These are phyloP conservation scores for Channa striata DNA, from an alignment of 2,797 vertebrate genomes.

Conservation along the genomic window DNA sequence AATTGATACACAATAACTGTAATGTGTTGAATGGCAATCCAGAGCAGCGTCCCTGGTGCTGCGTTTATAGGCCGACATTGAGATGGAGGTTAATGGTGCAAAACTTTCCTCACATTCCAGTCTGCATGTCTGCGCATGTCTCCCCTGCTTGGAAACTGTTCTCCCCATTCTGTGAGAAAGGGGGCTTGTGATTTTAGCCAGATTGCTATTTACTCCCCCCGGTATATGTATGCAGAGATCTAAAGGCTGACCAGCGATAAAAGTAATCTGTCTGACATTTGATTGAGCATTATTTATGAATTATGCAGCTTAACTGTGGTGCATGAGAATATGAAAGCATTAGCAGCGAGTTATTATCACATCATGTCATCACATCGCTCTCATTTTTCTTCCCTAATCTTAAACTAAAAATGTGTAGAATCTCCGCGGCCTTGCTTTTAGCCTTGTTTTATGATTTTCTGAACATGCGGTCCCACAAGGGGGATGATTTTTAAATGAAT, in stretches of 20 bases:
- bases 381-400: slow-evolving; percentile 49
- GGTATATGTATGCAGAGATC: slow-evolving; percentile 38
- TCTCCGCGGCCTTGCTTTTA: slow-evolving; percentile 28
- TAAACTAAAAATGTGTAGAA: slow-evolving; percentile 18
- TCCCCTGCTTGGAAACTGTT: slow-evolving; percentile 34
- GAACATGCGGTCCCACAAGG: slow-evolving; percentile 1
- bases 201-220: slow-evolving; percentile 41
- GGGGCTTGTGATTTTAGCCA: slow-evolving; percentile 1
- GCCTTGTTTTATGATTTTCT: slow-evolving; percentile 8
- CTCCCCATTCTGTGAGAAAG: slow-evolving; percentile 7
- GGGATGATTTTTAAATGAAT: slow-evolving; percentile 4
- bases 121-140: slow-evolving; percentile 30
- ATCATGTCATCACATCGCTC: slow-evolving; percentile 37
- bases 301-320: slow-evolving; percentile 47
- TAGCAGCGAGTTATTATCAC: slow-evolving; percentile 44
- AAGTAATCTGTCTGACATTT: slow-evolving; percentile 57
- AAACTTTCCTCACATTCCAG: slow-evolving; percentile 58
- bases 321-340: slow-evolving; percentile 25
- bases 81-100: slow-evolving; percentile 72
- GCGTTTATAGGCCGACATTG: slow-evolving; percentile 40
- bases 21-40: slow-evolving; percentile 57
- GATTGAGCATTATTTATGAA: slow-evolving; percentile 66
- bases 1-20: slow-evolving; percentile 65
- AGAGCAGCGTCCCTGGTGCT: slow-evolving; percentile 29
- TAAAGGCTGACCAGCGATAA: slow-evolving; percentile 53